A percentile compares a stretch with the other conserved stretches of the same genome.
Evolutionary conservation across 1,140 invertebrate species (phyloP).

Genomic region (Drosophila sechellia): DNA sequence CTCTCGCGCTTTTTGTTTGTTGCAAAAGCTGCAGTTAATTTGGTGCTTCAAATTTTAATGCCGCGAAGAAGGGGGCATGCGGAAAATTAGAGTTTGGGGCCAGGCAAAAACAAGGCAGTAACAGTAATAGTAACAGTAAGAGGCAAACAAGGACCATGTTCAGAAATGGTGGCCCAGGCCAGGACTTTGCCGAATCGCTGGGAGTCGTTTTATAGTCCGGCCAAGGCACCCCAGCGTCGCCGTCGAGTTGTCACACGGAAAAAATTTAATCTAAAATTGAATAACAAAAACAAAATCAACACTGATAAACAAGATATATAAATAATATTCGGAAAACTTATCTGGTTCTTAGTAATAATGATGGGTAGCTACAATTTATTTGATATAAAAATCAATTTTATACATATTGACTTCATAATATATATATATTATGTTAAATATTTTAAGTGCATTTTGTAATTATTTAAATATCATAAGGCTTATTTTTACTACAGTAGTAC

Average conservation of each 20-base stretch:
- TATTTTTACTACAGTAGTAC: not conserved
- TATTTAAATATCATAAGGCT: too few relatives aligned
- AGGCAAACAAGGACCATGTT: slow-evolving; percentile 64
- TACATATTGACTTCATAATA: too few relatives aligned
- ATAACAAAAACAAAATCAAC: too few relatives aligned
- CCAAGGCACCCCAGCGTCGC: slow-evolving; percentile 54
- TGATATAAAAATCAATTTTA: too few relatives aligned
- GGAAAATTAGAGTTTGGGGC: slow-evolving; percentile 21
- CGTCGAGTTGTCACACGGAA: slow-evolving; percentile 19
- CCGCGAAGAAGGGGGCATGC: slow-evolving; percentile 26
- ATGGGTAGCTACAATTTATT: too few relatives aligned
- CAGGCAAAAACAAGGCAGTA: slow-evolving; percentile 55
- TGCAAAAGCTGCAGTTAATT: slow-evolving; percentile 80
- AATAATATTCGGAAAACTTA: too few relatives aligned
- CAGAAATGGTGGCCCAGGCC: slow-evolving; percentile 57
- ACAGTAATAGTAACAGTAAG: slow-evolving; percentile 59
- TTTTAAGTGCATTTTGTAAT: too few relatives aligned
- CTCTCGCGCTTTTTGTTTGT: slow-evolving; percentile 50
- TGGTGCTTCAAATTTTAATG: slow-evolving; percentile 82
- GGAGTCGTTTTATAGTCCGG: slow-evolving; percentile 75
- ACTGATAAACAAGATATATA: too few relatives aligned
- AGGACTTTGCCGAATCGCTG: slow-evolving; percentile 41
- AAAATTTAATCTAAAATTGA: not conserved
- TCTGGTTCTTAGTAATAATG: too few relatives aligned
- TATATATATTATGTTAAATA: too few relatives aligned